Percentiles rank a stretch among this genome's conserved stretches.
phyloP scores from a whole-genome alignment of 2,888 invertebrate species.

The Epiblema foenella region DNA sequence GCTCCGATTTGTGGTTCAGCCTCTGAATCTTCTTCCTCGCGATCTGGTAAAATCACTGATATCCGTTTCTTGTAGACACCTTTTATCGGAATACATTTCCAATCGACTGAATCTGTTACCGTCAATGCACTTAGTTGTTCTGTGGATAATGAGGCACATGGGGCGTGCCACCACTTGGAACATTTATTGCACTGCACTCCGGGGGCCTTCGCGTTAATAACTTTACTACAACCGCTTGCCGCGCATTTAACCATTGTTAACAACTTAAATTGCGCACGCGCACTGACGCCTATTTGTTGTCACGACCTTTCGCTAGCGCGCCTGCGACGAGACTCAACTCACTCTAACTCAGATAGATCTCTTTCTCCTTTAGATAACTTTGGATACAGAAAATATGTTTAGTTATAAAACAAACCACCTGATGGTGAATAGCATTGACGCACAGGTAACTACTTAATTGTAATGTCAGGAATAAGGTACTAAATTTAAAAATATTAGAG shows the following conservation, averaged over 20 bases:
- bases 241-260: background rate
- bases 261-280: background rate
- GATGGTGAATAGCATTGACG: too few species aligned
- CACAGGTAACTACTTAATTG: too few species aligned
- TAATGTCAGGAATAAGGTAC: too few species aligned
- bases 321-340: background rate
- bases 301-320: background rate
- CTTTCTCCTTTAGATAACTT: too few species aligned
- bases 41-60: background rate
- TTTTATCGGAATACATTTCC: background rate
- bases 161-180: background rate
- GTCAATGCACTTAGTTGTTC: background rate
- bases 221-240: background rate
- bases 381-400: too few species aligned
- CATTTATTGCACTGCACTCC: slow-evolving; percentile 15
- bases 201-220: background rate
- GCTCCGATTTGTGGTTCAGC: background rate
- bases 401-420: too few species aligned
- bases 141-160: background rate
- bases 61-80: slow-evolving; percentile 1
- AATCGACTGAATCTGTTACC: background rate
- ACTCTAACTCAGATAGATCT: too few species aligned
- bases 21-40: background rate
- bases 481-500: too few species aligned
- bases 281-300: background rate